phyloP scores from a whole-genome alignment of 2,797 vertebrate species.

The Discoglossus pictus region DNA sequence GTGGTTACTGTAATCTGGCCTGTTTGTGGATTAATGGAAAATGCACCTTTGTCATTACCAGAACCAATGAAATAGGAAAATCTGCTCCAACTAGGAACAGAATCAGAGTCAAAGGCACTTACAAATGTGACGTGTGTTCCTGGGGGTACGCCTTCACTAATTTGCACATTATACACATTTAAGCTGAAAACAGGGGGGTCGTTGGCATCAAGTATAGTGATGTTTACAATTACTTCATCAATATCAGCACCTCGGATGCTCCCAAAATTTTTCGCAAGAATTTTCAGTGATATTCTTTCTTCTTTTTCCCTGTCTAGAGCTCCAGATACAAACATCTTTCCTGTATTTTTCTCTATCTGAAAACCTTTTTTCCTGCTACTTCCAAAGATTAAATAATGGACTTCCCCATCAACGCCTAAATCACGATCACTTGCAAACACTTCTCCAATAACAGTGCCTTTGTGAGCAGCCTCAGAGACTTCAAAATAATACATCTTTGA shows the following conservation, averaged over 20 bases:
- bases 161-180: constrained; percentile 81
- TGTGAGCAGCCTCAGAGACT: constrained; percentile 89
- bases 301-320: constrained; percentile 92
- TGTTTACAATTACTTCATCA: constrained; percentile 93
- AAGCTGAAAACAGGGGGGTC: constrained; percentile 94
- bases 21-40: constrained; percentile 90
- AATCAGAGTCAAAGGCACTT: constrained; percentile 94
- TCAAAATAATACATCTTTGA: constrained; percentile 98
- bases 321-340: constrained; percentile 91
- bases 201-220: constrained; percentile 93
- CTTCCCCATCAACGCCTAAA: constrained; percentile 88
- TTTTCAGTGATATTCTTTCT: constrained; percentile 88
- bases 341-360: constrained; percentile 83
- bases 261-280: constrained; percentile 92
- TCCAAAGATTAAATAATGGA: constrained; percentile 94
- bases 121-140: constrained; percentile 94
- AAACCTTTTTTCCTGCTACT: constrained; percentile 92
- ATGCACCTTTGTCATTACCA: constrained; percentile 81
- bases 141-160: constrained; percentile 88
- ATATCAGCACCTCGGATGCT: constrained; percentile 91
- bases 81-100: constrained; percentile 95
- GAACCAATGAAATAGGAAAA: constrained; percentile 90
- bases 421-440: constrained; percentile 98
- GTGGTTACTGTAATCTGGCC: constrained; percentile 92
- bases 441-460: constrained; percentile 88